Evolutionary conservation across 1,140 invertebrate genomes (phyloP).

Genomic region (Musca vetustissima): DNA sequence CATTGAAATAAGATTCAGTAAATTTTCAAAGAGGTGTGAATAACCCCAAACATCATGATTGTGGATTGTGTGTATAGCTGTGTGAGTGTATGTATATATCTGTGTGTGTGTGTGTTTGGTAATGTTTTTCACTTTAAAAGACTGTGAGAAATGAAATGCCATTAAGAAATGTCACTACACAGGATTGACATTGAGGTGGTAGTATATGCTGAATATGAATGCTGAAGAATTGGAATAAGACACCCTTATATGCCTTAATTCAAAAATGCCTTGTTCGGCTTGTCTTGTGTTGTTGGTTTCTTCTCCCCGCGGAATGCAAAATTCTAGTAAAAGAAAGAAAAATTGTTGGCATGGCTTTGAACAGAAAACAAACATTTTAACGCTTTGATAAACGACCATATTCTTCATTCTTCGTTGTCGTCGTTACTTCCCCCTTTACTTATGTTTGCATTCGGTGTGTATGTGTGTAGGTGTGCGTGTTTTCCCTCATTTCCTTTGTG

Average conservation of each 20-base stretch:
- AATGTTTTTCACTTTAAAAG: no score
- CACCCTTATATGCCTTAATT: not conserved
- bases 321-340: not conserved
- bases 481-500: not conserved
- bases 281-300: no score
- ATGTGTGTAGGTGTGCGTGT: not conserved
- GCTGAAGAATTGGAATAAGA: not conserved
- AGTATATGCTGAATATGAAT: not conserved
- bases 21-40: constrained; percentile 18
- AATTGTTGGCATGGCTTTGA: not conserved
- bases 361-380: constrained; percentile 16
- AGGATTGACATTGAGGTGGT: not conserved
- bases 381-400: constrained; percentile 15
- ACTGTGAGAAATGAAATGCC: not conserved
- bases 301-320: no score
- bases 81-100: no score
- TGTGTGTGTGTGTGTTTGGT: no score
- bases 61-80: no score
- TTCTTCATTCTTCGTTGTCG: constrained; percentile 4
- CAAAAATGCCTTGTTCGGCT: no score
- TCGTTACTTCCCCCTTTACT: not conserved
- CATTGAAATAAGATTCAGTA: constrained; percentile 1
- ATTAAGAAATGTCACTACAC: not conserved
- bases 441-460: not conserved
- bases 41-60: not conserved